Evolutionary conservation across 2,888 invertebrate species (phyloP), one percentile per base, ranked within the genome.

Genomic region (Scaptomyza tumidula): DNA sequence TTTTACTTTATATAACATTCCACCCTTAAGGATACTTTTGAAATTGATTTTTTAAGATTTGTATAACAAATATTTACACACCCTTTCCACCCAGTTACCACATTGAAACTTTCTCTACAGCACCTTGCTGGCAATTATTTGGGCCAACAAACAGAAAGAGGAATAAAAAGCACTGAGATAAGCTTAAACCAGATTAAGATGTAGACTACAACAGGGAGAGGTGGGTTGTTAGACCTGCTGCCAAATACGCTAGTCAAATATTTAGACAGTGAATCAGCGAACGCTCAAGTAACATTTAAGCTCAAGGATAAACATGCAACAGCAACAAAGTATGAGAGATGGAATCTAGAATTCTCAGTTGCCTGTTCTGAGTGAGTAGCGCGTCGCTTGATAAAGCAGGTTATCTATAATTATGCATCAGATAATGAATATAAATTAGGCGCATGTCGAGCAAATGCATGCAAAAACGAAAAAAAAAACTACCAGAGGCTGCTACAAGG

Each of bases 401-500:
- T 19, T 80, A 88, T 84, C 80, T 85, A 55, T 80, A 85, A 80
- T 88, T 88, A 86, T 80, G 76, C 84, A 80, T 86, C 84, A 71
- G 76, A 86, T 85, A 88, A 88, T 88, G 87, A 84, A 79, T 84
- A 85, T 84, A 85, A 85, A 85, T 85, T 85, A 86, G 72, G 77
- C 71, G 59, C 86, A 77, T 86, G 85, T 80, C 67, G 71, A 64
- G 62, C 76, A 75, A 68, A 78, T 52, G 39, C 27, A 39, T 74
- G 71, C 64, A 58, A 71, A 53, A 50, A 63, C 27, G 7, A 29
- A 64, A 43, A 44, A 64, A 43, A 44, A 45, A 59, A 66, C 39
- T 46, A 80, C 64, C 81, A 67, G 49, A 54, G 81, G 78, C 87
- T 41, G 53, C 58, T 63, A 59, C 80, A 80, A 74, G 76, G 60